A percentile compares a stretch with the other conserved stretches of the same genome.
phyloP scores from a whole-genome alignment of 2,888 invertebrate genomes.

The Eupithecia vulgata region DNA sequence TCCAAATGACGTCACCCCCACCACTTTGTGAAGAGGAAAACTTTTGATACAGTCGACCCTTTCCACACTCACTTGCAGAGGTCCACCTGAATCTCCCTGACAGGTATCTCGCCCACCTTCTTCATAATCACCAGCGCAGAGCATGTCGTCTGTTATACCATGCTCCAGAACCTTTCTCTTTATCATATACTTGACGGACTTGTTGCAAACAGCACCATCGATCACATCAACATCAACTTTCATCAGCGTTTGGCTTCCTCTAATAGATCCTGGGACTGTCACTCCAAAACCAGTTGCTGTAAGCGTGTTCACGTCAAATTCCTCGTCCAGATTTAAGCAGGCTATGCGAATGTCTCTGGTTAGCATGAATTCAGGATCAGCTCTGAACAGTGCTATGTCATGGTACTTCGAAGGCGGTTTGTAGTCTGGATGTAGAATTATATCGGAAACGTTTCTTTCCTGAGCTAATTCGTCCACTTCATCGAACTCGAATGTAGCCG shows the following conservation, averaged over 20 bases:
- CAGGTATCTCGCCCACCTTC: constrained; percentile 78
- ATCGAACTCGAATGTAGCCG: constrained; percentile 79
- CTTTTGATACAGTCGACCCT: constrained; percentile 66
- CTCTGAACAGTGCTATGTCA: constrained; percentile 87
- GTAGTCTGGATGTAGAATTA: constrained; percentile 83
- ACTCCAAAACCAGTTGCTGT: constrained; percentile 87
- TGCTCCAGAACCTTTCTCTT: constrained; percentile 62
- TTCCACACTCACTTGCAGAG: constrained; percentile 71
- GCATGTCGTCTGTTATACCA: constrained; percentile 68
- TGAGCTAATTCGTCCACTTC: constrained; percentile 80
- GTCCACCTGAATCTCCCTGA: constrained; percentile 81
- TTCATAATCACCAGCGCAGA: constrained; percentile 78
- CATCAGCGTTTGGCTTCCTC: constrained; percentile 77
- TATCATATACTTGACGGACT: constrained; percentile 70
- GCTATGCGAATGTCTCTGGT: constrained; percentile 85
- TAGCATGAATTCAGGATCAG: constrained; percentile 76
- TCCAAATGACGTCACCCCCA: constrained; percentile 82
- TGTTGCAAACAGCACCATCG: constrained; percentile 63
- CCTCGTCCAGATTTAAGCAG: constrained; percentile 77
- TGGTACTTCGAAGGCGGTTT: constrained; percentile 83
- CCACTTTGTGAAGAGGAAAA: constrained; percentile 74
- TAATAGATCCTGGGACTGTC: constrained; percentile 68
- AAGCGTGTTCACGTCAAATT: constrained; percentile 59
- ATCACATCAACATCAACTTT: constrained; percentile 75
- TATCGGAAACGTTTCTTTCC: constrained; percentile 72